phyloP scores from a whole-genome alignment of 2,888 invertebrate genomes.

The Melinaea menophilus region DNA sequence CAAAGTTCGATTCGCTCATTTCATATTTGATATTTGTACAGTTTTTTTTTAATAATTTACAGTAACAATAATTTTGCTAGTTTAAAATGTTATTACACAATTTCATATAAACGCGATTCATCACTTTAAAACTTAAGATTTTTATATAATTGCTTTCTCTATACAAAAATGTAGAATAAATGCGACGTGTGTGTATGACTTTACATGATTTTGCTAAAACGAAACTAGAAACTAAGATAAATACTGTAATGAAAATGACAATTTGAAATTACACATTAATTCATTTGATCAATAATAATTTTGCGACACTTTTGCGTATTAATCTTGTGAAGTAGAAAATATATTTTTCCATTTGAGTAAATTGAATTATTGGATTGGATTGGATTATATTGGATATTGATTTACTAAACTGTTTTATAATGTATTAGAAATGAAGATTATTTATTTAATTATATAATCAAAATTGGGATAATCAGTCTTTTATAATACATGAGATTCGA shows the following conservation, averaged over 20 bases:
- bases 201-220: not conserved
- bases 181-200: not conserved
- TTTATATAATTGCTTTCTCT: conserved; percentile 7
- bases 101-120: no score
- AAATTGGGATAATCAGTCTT: no score
- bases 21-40: not conserved
- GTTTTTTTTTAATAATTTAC: not conserved
- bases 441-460: no score
- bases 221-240: conserved; percentile 5
- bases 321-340: not conserved
- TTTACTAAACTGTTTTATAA: no score
- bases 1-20: conserved; percentile 21
- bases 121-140: not conserved
- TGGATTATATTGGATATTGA: no score
- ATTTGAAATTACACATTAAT: conserved; percentile 2
- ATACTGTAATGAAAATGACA: not conserved
- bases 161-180: not conserved
- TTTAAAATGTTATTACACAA: no score
- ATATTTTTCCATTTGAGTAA: no score
- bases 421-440: no score
- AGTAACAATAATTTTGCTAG: not conserved
- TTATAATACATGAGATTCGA: no score
- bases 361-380: no score
- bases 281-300: not conserved
- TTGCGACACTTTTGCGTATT: not conserved